Base-by-base conservation (phyloP, 2,888 invertebrate species). In the Achlya flavicornis region DNA sequence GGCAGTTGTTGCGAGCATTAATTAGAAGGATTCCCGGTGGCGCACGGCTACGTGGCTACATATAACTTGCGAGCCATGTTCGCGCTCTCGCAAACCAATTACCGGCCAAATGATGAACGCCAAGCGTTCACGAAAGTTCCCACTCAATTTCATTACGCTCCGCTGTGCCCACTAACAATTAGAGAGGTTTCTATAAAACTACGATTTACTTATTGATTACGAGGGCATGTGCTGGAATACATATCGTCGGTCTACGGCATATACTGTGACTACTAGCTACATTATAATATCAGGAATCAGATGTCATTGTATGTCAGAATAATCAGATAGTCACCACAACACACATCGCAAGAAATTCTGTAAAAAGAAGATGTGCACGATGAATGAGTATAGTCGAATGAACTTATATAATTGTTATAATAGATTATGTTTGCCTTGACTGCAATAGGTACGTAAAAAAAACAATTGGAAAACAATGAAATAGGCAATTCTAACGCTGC, bases 61-160 rank as follows among this genome's bases (percentile, higher is more conserved):
- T 43, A 61, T 38, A 64, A 63, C 59, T 60, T 71, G 79, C 83
- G 80, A 80, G 80, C 83, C 84, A 73, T 82, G 84, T 78, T 81
- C 78, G 79, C 75, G 74, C 81, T 78, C 81, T 83, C 80, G 84
- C 85, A 78, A 87, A 88, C 91, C 91, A 93, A 92, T 92, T 92
- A 92, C 87, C 86, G 87, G 83, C 76, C 78, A 78, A 76, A 85
- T 85, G 88, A 91, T 89, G 88, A 87, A 87, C 86, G 86, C 75
- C 73, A 81, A 84, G 81, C 84, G 85, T 83, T 86, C 85, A 84
- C 84, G 85, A 87, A 86, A 89, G 85, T 87, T 86, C 86, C 81
- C 86, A 87, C 84, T 87, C 84, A 82, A 84, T 88, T 86, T 82
- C 81, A 88, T 86, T 87, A 87, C 84, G 86, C 84, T 84, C 80